Evolutionary conservation across 2,113 vertebrate species (phyloP), one percentile per base, ranked within the genome.

Genomic region (Tachycineta bicolor): DNA sequence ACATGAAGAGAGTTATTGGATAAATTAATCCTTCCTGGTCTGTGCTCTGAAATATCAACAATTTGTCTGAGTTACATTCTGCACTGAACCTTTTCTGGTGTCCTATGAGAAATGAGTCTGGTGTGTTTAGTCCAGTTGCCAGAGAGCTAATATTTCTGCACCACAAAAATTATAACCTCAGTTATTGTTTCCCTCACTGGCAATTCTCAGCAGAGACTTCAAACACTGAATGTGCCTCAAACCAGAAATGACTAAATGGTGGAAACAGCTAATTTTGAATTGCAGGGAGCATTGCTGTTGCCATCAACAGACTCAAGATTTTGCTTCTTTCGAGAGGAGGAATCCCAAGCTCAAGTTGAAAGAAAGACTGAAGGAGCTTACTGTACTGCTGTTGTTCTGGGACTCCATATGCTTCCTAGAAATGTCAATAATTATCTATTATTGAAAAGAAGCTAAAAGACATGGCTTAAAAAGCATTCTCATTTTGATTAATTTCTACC

Each of bases 101-200:
- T 91, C 79, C 47, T 91, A 7, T 95, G 96, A 93, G 90, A 91
- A 95, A 94, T 63, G 71, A 93, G 78, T 91, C 90, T 96, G 94
- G 94, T 83, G 83, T 95, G 93, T 67, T 88, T 55, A 83, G 75
- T 55, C 55, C 87, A 58, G 64, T 89, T 86, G 87, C 86, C 83
- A 87, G 85, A 88, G 68, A 87, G 29, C 63, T 56, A 77, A 55
- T 86, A 91, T 52, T 96, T 93, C 82, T 70, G 64, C 63, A 83
- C 82, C 87, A 87, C 92, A 91, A 93, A 95, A 96, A 89, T 50
- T 77, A 56, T 39, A 90, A 78, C 63, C 33, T 89, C 5, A 0
- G 73, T 81, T 96, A 91, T 70, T 93, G 85, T 83, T 91, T 50
- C 78, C 55, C 60, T 82, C 0, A 0, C 56, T 83, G 64, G 64